phyloP scores from a whole-genome alignment of 2,888 invertebrate species.

The Ichneumoninae sp. region DNA sequence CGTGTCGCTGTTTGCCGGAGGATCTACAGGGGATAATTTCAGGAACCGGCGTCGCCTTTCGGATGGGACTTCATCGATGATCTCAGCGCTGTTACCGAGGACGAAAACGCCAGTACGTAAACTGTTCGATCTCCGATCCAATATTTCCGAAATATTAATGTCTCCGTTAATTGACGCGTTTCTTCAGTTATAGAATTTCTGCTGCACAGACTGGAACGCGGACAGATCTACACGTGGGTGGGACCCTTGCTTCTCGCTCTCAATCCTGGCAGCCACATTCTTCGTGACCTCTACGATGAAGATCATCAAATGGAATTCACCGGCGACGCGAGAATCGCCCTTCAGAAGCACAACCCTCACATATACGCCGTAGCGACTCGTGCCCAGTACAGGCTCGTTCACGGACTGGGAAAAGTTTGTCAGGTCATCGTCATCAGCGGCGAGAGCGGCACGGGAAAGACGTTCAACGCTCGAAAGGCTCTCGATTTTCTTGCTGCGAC shows the following conservation, averaged over 20 bases:
- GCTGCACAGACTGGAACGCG: constrained; percentile 76
- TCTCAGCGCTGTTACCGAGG: constrained; percentile 72
- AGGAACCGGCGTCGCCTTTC: constrained; percentile 67
- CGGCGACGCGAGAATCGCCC: neutral
- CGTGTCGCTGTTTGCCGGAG: constrained; percentile 34
- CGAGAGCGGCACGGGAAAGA: constrained; percentile 85
- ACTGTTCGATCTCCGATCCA: neutral
- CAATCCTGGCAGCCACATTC: constrained; percentile 78
- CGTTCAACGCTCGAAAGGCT: constrained; percentile 82
- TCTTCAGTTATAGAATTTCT: constrained; percentile 81
- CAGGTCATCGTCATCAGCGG: constrained; percentile 84
- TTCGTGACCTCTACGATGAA: constrained; percentile 71
- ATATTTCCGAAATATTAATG: constrained; percentile 9
- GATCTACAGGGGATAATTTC: constrained; percentile 52
- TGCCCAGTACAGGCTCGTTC: constrained; percentile 77
- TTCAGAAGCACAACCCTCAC: constrained; percentile 72
- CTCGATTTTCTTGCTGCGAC: constrained; percentile 80
- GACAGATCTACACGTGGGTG: constrained; percentile 83
- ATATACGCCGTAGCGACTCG: constrained; percentile 78
- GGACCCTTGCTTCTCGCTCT: constrained; percentile 82
- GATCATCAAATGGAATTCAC: constrained; percentile 54
- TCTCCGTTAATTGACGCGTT: neutral
- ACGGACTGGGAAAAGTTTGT: constrained; percentile 78
- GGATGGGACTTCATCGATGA: constrained; percentile 74
- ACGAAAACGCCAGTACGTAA: constrained; percentile 72